These are phyloP conservation scores for Clarias batrachus DNA, from an alignment of 2,113 vertebrate genomes.

Conservation along the genomic window DNA sequence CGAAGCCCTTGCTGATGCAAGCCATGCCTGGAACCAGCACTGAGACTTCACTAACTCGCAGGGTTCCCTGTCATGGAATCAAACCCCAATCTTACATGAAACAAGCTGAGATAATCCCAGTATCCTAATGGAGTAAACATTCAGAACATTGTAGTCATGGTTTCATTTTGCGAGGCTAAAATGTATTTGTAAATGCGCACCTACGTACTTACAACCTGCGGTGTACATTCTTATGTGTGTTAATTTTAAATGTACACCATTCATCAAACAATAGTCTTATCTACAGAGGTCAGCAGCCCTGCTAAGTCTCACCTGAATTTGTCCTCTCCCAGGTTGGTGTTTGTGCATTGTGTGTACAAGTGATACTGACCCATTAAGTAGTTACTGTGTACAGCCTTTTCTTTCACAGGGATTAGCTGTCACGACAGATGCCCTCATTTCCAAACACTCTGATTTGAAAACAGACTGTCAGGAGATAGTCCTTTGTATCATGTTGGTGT, in stretches of 20 bases:
- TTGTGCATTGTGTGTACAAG: background rate
- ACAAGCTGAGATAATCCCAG: no score
- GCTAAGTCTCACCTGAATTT: background rate
- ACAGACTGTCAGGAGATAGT: constrained; percentile 31
- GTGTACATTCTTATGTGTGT: background rate
- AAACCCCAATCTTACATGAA: no score
- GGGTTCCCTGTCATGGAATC: no score
- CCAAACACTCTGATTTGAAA: constrained; percentile 42
- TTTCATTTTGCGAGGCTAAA: background rate
- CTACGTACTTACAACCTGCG: background rate
- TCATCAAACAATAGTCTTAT: background rate
- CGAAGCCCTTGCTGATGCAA: no score
- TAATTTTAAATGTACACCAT: background rate
- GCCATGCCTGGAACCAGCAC: no score
- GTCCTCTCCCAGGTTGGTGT: background rate
- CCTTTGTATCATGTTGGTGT: constrained; percentile 31
- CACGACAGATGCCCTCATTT: constrained; percentile 36
- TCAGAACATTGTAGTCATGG: background rate
- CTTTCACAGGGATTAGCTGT: constrained; percentile 28
- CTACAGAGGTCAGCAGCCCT: background rate
- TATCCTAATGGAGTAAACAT: background rate
- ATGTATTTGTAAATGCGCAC: background rate
- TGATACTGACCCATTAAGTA: background rate
- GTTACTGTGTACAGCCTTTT: constrained; percentile 29
- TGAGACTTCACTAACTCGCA: no score